A percentile compares a stretch with the other conserved stretches of the same genome.
Conservation (phyloP, 2,797 vertebrate genomes). For the Syndactyla subalaris region DNA sequence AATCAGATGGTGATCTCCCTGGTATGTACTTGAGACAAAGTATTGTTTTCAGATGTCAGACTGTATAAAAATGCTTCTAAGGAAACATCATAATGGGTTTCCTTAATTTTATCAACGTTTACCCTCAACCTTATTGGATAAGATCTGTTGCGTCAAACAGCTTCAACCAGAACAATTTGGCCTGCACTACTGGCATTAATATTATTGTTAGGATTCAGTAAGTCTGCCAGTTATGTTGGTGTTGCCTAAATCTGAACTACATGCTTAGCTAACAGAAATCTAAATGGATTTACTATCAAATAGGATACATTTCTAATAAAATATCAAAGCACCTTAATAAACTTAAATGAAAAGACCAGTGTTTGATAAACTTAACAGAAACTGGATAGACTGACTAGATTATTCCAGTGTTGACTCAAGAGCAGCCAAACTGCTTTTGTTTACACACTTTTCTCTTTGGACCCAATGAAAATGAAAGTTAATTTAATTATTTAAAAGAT, state of each 20-base stretch:
- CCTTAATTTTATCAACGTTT: constrained; percentile 4
- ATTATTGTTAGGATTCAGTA: background rate
- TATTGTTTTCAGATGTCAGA: constrained; percentile 12
- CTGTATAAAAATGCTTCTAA: background rate
- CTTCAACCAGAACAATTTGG: background rate
- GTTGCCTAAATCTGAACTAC: background rate
- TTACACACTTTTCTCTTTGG: background rate
- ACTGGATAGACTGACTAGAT: background rate
- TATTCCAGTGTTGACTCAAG: background rate
- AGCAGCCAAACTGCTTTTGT: background rate
- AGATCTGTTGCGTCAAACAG: background rate
- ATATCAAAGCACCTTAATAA: background rate
- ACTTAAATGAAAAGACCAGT: background rate
- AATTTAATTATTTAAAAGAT: background rate
- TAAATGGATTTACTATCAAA: background rate
- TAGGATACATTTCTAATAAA: background rate
- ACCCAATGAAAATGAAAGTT: background rate
- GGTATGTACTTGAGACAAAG: background rate
- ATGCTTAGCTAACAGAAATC: background rate
- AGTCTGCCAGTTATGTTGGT: background rate
- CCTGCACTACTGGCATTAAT: background rate
- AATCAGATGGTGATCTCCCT: background rate
- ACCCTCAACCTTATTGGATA: background rate
- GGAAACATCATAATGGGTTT: background rate
- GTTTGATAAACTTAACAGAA: background rate